Evolutionary conservation across 2,888 invertebrate species (phyloP).

Genomic region (Unio delphinus): DNA sequence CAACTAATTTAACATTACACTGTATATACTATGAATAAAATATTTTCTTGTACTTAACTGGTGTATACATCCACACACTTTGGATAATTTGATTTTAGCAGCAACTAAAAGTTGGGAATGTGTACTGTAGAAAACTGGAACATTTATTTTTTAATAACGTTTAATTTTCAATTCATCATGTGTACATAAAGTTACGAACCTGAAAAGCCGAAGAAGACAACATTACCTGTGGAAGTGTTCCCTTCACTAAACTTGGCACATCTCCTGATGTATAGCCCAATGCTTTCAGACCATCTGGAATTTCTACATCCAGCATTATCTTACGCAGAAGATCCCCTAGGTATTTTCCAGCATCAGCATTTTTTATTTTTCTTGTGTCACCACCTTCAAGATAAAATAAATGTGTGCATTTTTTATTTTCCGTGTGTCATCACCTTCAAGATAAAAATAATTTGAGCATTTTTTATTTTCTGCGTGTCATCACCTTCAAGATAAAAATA

Average conservation of each 20-base stretch:
- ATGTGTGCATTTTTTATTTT: slow-evolving; percentile 72
- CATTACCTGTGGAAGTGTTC: slow-evolving; percentile 86
- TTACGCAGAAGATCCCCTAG: slow-evolving; percentile 84
- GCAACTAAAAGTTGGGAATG: no score
- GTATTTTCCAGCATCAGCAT: slow-evolving; percentile 78
- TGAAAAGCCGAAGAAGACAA: no score
- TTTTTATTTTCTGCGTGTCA: slow-evolving; percentile 76
- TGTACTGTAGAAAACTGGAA: slow-evolving; percentile 9
- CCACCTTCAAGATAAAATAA: slow-evolving; percentile 71
- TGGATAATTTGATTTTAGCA: no score
- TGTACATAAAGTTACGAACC: no score
- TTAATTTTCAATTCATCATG: no score
- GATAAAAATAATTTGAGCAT: no score
- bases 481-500: slow-evolving; percentile 70
- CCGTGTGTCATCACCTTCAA: slow-evolving; percentile 75
- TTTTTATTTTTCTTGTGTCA: slow-evolving; percentile 77
- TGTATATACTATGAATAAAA: no score
- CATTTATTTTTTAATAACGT: no score
- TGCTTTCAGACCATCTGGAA: slow-evolving; percentile 85
- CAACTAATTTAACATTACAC: no score
- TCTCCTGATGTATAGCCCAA: slow-evolving; percentile 83
- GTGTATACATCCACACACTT: no score
- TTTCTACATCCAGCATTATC: slow-evolving; percentile 85
- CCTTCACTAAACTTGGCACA: slow-evolving; percentile 84
- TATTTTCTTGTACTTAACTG: no score